Percentiles rank a stretch among this genome's conserved stretches.
Conservation (phyloP, 35 echinoderm and acorn worm genomes). For the Hemicentrotus pulcherrimus region DNA sequence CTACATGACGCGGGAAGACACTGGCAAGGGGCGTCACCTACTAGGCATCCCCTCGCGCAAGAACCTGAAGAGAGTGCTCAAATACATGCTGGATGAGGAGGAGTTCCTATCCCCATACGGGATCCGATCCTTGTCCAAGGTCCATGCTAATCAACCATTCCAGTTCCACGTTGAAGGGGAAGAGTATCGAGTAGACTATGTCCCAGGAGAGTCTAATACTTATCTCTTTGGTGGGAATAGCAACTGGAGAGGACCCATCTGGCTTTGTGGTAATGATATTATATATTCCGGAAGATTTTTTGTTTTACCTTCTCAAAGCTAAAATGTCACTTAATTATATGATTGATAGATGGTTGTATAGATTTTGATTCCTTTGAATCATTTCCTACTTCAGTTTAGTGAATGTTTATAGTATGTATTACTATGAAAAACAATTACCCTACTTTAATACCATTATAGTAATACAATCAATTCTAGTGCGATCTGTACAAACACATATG, state of each 20-base stretch:
- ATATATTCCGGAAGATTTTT: too few species aligned
- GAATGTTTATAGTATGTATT: too few species aligned
- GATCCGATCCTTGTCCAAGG: constrained; percentile 93
- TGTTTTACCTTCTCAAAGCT: too few species aligned
- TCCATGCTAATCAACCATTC: constrained; percentile 82
- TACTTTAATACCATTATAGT: too few species aligned
- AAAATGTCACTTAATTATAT: too few species aligned
- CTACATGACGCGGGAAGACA: constrained; percentile 81
- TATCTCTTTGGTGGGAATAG: constrained; percentile 97
- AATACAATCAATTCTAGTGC: too few species aligned
- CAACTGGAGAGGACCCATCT: constrained; percentile 97
- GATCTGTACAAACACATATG: too few species aligned
- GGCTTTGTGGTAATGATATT: constrained; percentile 84
- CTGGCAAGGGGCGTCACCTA: constrained; percentile 70
- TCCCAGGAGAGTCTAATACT: constrained; percentile 92
- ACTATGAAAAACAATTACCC: too few species aligned
- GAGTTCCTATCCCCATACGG: constrained; percentile 92
- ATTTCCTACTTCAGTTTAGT: too few species aligned
- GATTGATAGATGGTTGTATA: too few species aligned
- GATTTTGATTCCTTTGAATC: too few species aligned
- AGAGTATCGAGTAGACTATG: constrained; percentile 89
- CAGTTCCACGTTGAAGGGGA: constrained; percentile 67
- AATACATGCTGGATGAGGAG: constrained; percentile 94
- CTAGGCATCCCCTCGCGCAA: constrained; percentile 91
- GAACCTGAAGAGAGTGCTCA: constrained; percentile 80